phyloP scores from a whole-genome alignment of 2,888 invertebrate species.

The Tachina lurida region DNA sequence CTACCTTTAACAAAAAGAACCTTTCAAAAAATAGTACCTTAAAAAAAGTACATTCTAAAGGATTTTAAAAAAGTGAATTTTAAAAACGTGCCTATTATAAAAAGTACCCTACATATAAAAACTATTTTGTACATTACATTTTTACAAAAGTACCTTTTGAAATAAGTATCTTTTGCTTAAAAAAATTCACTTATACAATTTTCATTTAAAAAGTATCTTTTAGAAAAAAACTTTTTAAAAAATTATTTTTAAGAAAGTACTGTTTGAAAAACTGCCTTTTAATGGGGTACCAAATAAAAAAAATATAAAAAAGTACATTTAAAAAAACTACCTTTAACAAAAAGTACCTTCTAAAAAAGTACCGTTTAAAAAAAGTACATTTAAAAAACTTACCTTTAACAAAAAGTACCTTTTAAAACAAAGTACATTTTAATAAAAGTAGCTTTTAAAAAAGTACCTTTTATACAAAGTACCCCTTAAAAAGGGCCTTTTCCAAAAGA shows the following conservation, averaged over 20 bases:
- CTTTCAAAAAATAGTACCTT: not conserved
- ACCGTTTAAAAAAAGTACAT: not conserved
- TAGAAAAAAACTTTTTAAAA: not conserved
- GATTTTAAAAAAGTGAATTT: too few species aligned
- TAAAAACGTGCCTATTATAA: too few species aligned
- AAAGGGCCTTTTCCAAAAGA: too few species aligned
- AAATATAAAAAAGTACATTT: too few species aligned
- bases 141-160: not conserved
- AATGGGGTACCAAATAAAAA: too few species aligned
- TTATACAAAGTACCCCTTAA: too few species aligned
- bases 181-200: too few species aligned
- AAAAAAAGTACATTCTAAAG: too few species aligned
- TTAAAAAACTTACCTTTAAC: not conserved
- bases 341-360: not conserved
- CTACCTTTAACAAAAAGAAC: not conserved
- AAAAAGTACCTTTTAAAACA: not conserved
- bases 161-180: too few species aligned
- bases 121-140: too few species aligned
- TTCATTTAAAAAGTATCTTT: too few species aligned
- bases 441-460: constrained; percentile 2
- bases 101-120: too few species aligned
- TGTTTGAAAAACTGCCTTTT: not conserved
- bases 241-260: not conserved
- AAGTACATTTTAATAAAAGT: not conserved
- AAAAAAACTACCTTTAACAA: not conserved